Conservation (phyloP, 2,797 vertebrate genomes). For the Emys orbicularis region DNA sequence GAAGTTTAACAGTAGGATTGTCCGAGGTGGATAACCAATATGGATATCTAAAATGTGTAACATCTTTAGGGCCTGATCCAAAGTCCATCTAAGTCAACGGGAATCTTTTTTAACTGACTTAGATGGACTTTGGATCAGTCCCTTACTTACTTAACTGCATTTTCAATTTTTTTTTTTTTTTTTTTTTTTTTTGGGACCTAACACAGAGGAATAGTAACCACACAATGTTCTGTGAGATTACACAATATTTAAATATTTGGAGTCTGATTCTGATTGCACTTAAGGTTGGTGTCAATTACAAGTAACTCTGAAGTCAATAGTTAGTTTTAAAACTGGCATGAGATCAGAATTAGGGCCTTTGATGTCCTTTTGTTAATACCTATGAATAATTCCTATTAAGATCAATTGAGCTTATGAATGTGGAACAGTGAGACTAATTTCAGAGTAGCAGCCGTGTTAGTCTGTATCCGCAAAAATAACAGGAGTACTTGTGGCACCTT, state of each 20-base stretch:
- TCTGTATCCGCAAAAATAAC: too few species aligned
- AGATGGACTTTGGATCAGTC: background rate
- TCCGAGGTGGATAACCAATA: background rate
- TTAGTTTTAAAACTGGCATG: background rate
- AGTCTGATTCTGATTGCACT: background rate
- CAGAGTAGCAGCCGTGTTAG: too few species aligned
- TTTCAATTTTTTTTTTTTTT: background rate
- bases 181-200: background rate
- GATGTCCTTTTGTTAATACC: background rate
- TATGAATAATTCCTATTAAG: background rate
- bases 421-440: background rate
- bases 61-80: background rate
- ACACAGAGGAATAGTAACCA: background rate
- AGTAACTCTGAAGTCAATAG: background rate
- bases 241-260: background rate
- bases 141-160: background rate
- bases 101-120: background rate
- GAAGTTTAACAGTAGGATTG: background rate
- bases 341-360: background rate
- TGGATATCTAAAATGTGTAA: background rate
- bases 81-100: background rate
- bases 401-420: background rate
- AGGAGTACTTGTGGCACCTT: too few species aligned
- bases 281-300: background rate
- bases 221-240: background rate